phyloP scores from a whole-genome alignment of 2,113 vertebrate genomes.

The Tichodroma muraria region DNA sequence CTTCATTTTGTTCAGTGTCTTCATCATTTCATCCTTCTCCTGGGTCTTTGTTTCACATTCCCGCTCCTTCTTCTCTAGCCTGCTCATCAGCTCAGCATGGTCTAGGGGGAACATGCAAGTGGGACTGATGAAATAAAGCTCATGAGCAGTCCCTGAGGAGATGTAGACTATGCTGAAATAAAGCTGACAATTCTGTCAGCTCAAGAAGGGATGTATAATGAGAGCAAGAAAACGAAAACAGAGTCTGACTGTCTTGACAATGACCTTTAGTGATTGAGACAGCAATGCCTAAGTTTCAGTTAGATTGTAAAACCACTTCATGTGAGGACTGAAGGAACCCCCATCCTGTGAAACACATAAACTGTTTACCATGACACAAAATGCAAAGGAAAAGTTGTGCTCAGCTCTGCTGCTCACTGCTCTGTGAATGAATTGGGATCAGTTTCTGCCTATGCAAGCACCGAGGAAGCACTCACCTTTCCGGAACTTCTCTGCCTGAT shows the following conservation, averaged over 20 bases:
- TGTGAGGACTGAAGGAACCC: background rate
- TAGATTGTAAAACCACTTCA: background rate
- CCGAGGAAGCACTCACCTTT: constrained; percentile 76
- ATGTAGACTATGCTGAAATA: background rate
- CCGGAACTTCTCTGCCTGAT: constrained; percentile 95
- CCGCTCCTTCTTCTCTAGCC: constrained; percentile 90
- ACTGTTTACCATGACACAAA: background rate
- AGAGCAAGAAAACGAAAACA: background rate
- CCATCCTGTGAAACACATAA: background rate
- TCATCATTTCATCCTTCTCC: constrained; percentile 99
- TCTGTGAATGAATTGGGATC: background rate
- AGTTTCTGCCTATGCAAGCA: background rate
- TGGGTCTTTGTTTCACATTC: constrained; percentile 95
- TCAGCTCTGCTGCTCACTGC: background rate
- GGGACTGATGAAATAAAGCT: background rate
- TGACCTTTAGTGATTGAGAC: background rate
- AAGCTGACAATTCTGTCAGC: background rate
- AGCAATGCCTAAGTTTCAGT: background rate
- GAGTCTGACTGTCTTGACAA: background rate
- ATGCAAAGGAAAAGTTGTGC: background rate
- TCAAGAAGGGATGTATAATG: background rate
- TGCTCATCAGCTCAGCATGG: constrained; percentile 83
- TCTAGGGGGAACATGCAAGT: constrained; percentile 67
- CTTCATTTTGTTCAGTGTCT: constrained; percentile 98
- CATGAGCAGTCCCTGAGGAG: background rate